Base-by-base conservation (phyloP, 2,888 invertebrate species). In the Drosophila birchii region DNA sequence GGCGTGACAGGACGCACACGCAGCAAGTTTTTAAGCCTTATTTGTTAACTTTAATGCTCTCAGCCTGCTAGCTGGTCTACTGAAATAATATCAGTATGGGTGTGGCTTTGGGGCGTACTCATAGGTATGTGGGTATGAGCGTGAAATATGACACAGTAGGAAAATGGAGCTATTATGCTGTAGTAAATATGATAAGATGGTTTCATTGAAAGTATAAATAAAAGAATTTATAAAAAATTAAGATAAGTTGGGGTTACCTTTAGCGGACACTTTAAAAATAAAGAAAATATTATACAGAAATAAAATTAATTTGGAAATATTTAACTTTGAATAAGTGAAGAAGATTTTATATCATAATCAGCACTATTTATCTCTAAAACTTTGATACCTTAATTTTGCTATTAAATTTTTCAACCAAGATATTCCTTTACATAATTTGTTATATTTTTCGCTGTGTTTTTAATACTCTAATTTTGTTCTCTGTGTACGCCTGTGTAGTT, bases 21-120 rank as follows among this genome's bases (percentile, higher is more conserved):
- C 78, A 81, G 78, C 74, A 83, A 80, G 81, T 86, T 88, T 81
- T 88, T 83, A 88, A 86, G 81, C 88, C 75, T 79, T 81, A 75
- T 84, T 86, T 86, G 86, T 88, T 88, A 81, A 70, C 75, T 86
- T 81, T 88, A 84, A 84, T 80, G 61, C 81, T 36, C 62, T 39
- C 32, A 70, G 75, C 70, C 62, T 38, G 49, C 36, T n/a, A 47
- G 53, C 56, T 56, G 45, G 45, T 43, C 38, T 38, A 39, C 67
- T 39, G 18, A 60, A 61, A 45, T 44, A 59, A 58, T 55, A 49
- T 36, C 34, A 36, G 26, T 38, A 58, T 53, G 62, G 56, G 61
- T 64, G 76, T 72, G 69, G 69, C 16, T 3, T 12, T 11, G 18
- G 41, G 34, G 36, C 43, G 26, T 9, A 34, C 36, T 32, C 8